phyloP scores from a whole-genome alignment of 2,113 vertebrate genomes.

The Pteruthius melanotis region DNA sequence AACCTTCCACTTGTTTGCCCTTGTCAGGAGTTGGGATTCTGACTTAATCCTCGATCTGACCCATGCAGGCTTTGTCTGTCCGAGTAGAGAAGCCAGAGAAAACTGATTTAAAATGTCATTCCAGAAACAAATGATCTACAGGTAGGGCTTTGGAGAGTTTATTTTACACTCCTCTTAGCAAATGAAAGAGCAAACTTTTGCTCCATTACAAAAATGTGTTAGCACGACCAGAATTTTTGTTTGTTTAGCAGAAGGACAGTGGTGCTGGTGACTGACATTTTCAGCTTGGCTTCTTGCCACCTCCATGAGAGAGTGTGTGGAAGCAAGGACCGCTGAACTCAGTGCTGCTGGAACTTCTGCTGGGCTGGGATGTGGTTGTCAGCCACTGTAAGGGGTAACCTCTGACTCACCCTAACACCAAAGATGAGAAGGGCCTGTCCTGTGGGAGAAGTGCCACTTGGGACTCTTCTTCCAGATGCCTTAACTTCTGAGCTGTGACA shows the following conservation, averaged over 20 bases:
- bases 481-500: neutral
- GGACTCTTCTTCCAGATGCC: neutral
- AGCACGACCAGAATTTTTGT: neutral
- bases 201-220: neutral
- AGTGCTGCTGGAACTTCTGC: neutral
- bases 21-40: neutral
- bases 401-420: neutral
- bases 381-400: neutral
- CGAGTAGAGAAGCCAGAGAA: neutral
- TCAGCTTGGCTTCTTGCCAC: neutral
- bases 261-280: neutral
- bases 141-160: neutral
- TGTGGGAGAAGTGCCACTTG: neutral
- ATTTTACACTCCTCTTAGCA: neutral
- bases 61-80: neutral
- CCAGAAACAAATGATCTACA: neutral
- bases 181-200: neutral
- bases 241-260: neutral
- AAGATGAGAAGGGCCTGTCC: neutral
- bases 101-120: neutral
- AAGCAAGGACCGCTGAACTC: neutral
- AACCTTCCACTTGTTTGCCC: neutral
- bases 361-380: neutral
- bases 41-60: neutral
- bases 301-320: fast-evolving